A percentile compares a stretch with the other conserved stretches of the same genome.
phyloP scores from a whole-genome alignment of 1,140 invertebrate species.

The Tribolium castaneum region DNA sequence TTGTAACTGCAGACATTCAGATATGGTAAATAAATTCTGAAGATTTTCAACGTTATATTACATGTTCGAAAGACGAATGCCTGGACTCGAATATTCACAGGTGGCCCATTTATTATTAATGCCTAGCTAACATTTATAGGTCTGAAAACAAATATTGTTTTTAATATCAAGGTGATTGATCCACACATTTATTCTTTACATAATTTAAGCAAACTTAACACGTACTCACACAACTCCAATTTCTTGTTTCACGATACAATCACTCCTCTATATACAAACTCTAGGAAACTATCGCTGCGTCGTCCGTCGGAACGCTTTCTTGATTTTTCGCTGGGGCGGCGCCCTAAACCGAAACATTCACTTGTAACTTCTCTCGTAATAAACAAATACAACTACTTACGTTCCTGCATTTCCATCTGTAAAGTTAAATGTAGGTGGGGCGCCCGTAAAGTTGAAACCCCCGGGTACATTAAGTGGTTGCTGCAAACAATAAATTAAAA shows the following conservation, averaged over 20 bases:
- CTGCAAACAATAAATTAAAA: not conserved
- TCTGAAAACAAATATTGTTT: constrained; percentile 30
- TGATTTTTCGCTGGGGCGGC: constrained; percentile 41
- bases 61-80: constrained; percentile 48
- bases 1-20: constrained; percentile 46
- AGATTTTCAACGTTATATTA: constrained; percentile 56
- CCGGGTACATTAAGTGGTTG: constrained; percentile 32
- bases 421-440: constrained; percentile 55
- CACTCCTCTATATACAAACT: constrained; percentile 31
- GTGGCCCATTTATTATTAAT: constrained; percentile 40
- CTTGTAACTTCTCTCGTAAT: no score
- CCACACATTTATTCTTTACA: constrained; percentile 31
- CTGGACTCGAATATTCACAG: constrained; percentile 54
- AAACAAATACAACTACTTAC: constrained; percentile 2
- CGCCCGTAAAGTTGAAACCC: constrained; percentile 53
- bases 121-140: constrained; percentile 38
- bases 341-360: constrained; percentile 15
- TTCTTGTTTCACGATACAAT: not conserved
- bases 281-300: constrained; percentile 48
- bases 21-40: constrained; percentile 53
- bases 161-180: constrained; percentile 33
- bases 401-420: constrained; percentile 36
- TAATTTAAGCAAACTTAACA: constrained; percentile 29
- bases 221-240: constrained; percentile 30
- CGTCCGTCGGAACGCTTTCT: constrained; percentile 49